Percentiles rank a stretch among this genome's conserved stretches.
Evolutionary conservation across 2,113 vertebrate genomes (phyloP).

Genomic region (Petrocephalus zakoni): DNA sequence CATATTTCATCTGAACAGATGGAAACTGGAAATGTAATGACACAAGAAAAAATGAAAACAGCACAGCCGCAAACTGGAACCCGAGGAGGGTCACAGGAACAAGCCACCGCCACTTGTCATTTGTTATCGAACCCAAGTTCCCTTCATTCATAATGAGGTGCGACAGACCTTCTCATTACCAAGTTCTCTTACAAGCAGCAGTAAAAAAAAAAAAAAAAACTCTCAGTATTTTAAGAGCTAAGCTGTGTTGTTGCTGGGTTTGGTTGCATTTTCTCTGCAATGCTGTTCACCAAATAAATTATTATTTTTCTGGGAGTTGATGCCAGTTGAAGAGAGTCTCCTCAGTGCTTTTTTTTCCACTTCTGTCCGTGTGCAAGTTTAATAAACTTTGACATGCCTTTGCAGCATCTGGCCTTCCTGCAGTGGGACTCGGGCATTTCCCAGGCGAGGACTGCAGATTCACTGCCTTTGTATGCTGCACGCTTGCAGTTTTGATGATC

Average conservation of each 20-base stretch:
- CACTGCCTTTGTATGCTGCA: neutral
- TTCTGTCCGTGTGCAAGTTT: neutral
- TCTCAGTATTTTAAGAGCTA: neutral
- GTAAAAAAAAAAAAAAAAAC: neutral
- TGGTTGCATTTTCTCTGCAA: neutral
- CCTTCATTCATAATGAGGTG: neutral
- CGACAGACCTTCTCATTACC: neutral
- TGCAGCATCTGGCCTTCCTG: neutral
- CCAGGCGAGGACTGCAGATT: neutral
- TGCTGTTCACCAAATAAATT: neutral
- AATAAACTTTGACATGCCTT: neutral
- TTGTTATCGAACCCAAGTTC: neutral
- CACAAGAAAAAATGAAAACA: slow-evolving; percentile 6
- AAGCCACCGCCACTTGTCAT: neutral
- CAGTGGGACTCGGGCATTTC: neutral
- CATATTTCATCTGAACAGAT: slow-evolving; percentile 61
- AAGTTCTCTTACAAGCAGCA: neutral
- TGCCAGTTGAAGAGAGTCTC: neutral
- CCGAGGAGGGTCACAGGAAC: neutral
- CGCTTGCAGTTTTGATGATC: neutral
- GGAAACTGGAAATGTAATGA: slow-evolving; percentile 54
- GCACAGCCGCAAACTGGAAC: neutral
- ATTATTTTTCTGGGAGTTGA: neutral
- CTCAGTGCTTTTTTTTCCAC: neutral
- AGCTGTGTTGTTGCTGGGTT: neutral